Conservation (phyloP, 2,797 vertebrate species). For the Ctenopoma kingsleyae region DNA sequence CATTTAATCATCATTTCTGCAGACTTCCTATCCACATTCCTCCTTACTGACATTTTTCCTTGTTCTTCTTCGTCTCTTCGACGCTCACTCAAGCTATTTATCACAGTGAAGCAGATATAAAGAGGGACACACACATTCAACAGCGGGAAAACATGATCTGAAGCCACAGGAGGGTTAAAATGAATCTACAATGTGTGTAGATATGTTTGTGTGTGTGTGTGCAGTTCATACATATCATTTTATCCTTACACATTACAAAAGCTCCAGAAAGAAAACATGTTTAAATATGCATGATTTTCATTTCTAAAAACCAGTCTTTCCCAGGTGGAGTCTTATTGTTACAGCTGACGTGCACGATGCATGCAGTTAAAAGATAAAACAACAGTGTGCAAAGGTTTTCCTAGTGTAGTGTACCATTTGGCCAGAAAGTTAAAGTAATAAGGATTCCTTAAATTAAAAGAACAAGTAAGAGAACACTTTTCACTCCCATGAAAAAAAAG, state of each 20-base stretch:
- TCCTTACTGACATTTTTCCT: conserved; percentile 40
- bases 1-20: conserved; percentile 64
- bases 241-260: conserved; percentile 24
- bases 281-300: conserved; percentile 22
- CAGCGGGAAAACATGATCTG: conserved; percentile 67
- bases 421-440: conserved; percentile 34
- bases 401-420: conserved; percentile 63
- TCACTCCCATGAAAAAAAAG: conserved; percentile 10
- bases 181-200: conserved; percentile 28
- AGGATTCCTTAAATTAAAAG: conserved; percentile 26
- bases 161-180: conserved; percentile 66
- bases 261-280: conserved; percentile 28
- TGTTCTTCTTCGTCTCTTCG: conserved; percentile 23
- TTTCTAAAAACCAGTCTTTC: conserved; percentile 40
- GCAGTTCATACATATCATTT: conserved; percentile 23
- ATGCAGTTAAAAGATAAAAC: conserved; percentile 48
- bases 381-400: conserved; percentile 31
- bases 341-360: conserved; percentile 46
- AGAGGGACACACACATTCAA: conserved; percentile 63
- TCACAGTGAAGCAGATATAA: conserved; percentile 78
- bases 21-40: conserved; percentile 46
- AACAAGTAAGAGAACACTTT: neutral
- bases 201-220: conserved; percentile 20
- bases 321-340: conserved; percentile 17
- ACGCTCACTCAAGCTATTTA: conserved; percentile 44